Evolutionary conservation across 2,797 vertebrate genomes (phyloP), one percentile per base, ranked within the genome.

Genomic region (Pampus argenteus): DNA sequence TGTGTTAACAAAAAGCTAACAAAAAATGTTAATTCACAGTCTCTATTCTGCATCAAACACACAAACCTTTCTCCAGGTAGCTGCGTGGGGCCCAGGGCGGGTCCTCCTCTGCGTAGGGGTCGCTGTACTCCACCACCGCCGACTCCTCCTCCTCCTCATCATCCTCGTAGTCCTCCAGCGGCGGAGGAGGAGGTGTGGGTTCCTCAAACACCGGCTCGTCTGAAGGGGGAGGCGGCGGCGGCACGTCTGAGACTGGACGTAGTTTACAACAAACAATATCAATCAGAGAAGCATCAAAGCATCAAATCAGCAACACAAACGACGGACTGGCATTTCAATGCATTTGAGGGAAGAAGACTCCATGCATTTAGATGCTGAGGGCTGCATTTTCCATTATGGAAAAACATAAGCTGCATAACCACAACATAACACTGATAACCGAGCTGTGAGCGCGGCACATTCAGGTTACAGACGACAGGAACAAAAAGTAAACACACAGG

Each of bases 21-120:
- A 31, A 10, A 29, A 29, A 52, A n/a, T 6, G 9, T 31, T 2
- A 31, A 8, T 9, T 31, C 31, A 9, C 9, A 31, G 7, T 31
- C 31, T 31, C 8, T 31, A 31, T 31, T 31, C 31, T 31, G 9
- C 49, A 14, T 23, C 4, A 9, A 25, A 9, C 59, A 10, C 90
- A 10, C 90, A 83, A 52, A 97, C 98, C 98, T 94, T 99, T 99
- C 90, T 99, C 98, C 89, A 98, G 82, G 85, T 99, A 99, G 69
- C 26, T 96, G 51, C 95, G 94, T 0, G 98, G 98, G 28, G 98
- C 98, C 98, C 98, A 99, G 0, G 98, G 97, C 0, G 98, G 97
- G 83, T 99, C 98, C 84, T 99, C 98, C 86, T 99, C 98, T 0
- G 98, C 98, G 3, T 99, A 99, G 0, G 98, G 98, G 86, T 99